Conservation (phyloP, 2,113 vertebrate genomes). For the Nibea coibor region DNA sequence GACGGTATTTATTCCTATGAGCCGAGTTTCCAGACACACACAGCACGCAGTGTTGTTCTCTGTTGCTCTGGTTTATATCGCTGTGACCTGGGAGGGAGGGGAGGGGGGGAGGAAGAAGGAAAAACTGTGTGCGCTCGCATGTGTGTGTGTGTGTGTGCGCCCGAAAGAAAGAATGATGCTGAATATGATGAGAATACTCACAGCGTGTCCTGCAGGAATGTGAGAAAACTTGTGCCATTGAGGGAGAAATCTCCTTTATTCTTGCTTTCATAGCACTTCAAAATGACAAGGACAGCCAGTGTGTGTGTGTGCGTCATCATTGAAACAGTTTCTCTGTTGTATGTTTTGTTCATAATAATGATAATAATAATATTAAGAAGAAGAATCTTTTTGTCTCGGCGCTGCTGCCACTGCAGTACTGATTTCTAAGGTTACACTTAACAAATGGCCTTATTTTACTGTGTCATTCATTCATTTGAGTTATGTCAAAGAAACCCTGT, state of each 20-base stretch:
- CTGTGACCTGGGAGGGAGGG: slow-evolving; percentile 34
- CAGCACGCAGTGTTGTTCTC: slow-evolving; percentile 7
- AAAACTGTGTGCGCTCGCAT: background rate
- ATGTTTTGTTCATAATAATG: slow-evolving; percentile 37
- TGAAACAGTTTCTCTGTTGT: slow-evolving; percentile 13
- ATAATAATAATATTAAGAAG: too few relatives aligned
- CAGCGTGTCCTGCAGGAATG: slow-evolving; percentile 21
- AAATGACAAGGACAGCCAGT: slow-evolving; percentile 15
- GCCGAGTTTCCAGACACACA: slow-evolving; percentile 31
- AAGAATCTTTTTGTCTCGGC: slow-evolving; percentile 79
- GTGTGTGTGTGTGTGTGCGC: background rate
- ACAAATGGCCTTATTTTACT: slow-evolving; percentile 37
- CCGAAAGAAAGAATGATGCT: slow-evolving; percentile 1
- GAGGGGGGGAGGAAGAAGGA: too few relatives aligned
- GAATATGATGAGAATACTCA: slow-evolving; percentile 20
- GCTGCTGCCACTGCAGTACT: slow-evolving; percentile 67
- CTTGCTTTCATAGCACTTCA: slow-evolving; percentile 15
- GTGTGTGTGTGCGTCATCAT: background rate
- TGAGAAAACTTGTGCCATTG: slow-evolving; percentile 34
- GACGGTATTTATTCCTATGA: slow-evolving; percentile 51
- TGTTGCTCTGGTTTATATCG: slow-evolving; percentile 43
- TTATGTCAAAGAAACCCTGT: background rate
- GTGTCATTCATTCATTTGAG: background rate
- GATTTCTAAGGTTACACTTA: slow-evolving; percentile 38
- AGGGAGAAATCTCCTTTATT: slow-evolving; percentile 34